Conservation (phyloP, 2,113 vertebrate genomes). For the Artemisiospiza belli region DNA sequence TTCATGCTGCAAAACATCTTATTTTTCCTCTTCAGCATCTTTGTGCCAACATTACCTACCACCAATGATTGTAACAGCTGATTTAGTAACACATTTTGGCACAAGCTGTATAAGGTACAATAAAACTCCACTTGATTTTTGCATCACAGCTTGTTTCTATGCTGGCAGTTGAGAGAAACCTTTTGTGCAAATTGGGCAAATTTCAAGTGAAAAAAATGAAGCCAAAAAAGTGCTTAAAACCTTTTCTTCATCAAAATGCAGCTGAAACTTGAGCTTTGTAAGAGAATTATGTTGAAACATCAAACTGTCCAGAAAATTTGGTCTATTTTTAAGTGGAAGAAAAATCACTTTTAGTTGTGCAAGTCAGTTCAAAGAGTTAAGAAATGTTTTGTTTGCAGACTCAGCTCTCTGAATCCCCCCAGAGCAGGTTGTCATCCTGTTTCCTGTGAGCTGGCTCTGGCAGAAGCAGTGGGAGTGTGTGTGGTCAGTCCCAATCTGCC, state of each 20-base stretch:
- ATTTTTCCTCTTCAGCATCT: background rate
- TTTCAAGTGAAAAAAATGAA: background rate
- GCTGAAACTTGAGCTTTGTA: background rate
- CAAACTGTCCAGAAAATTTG: background rate
- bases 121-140: background rate
- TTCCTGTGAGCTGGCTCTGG: background rate
- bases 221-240: background rate
- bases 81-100: background rate
- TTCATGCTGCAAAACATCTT: background rate
- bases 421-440: background rate
- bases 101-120: background rate
- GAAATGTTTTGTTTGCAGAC: background rate
- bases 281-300: background rate
- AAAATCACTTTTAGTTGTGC: background rate
- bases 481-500: background rate
- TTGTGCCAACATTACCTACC: background rate
- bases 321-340: background rate
- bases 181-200: background rate
- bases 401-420: background rate
- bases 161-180: background rate
- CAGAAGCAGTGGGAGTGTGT: rapidly evolving
- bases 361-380: background rate
- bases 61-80: background rate
- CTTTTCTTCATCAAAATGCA: background rate
- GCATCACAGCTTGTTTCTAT: background rate